Conservation (phyloP, 2,113 vertebrate species). For the Ptychochromis oligacanthus region DNA sequence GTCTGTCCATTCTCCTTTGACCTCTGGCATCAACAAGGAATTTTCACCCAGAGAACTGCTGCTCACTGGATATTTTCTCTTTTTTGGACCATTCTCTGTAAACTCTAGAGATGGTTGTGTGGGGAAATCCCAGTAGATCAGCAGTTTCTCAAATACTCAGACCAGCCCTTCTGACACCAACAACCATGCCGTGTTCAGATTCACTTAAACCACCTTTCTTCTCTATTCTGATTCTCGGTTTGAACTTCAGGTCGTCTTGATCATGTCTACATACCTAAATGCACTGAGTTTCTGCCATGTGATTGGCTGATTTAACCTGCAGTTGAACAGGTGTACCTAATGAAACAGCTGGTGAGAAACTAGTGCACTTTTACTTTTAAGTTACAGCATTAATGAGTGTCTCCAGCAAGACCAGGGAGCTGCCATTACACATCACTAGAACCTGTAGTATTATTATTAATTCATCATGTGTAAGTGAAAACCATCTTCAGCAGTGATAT, state of each 20-base stretch:
- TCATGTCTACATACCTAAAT: background rate
- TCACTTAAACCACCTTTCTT: no score
- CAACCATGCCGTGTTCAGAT: no score
- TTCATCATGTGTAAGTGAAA: background rate
- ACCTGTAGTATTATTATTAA: background rate
- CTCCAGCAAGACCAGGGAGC: background rate
- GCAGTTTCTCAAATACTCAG: no score
- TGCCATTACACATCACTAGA: background rate
- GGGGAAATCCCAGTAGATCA: no score
- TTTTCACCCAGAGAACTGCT: no score
- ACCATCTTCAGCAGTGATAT: background rate
- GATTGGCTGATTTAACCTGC: background rate
- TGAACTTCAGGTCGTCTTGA: background rate
- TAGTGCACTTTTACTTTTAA: background rate
- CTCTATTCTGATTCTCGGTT: background rate
- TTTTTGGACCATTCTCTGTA: no score
- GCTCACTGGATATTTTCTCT: no score
- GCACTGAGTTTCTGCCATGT: background rate
- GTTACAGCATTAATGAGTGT: background rate
- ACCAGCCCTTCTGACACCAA: no score
- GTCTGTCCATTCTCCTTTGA: no score
- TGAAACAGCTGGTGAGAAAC: background rate
- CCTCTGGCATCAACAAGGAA: no score
- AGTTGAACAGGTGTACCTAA: background rate
- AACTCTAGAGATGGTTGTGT: no score